Percentiles rank a stretch among this genome's conserved stretches.
phyloP scores from a whole-genome alignment of 37 sponge, comb jelly and placozoan genomes.

The Oopsacas minuta region DNA sequence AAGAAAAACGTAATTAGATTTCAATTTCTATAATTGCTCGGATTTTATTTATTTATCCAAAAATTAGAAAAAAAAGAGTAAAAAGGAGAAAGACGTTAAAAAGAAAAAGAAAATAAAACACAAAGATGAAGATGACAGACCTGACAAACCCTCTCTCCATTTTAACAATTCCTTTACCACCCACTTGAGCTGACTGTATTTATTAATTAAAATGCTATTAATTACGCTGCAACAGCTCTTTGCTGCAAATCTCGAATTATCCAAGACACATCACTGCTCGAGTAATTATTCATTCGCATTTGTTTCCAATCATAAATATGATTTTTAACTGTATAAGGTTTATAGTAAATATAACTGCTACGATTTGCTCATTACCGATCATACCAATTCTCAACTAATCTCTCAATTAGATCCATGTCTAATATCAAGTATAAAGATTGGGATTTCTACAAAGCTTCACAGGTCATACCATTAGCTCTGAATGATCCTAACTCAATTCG shows the following conservation, averaged over 20 bases:
- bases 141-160: not conserved
- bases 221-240: not conserved
- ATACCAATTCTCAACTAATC: no score
- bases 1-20: not conserved
- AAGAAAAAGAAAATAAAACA: conserved; percentile 2
- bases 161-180: not conserved
- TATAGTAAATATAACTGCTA: no score
- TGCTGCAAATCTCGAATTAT: not conserved
- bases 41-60: not conserved
- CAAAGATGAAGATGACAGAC: not conserved
- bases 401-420: not conserved
- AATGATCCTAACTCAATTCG: not conserved
- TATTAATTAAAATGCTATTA: not conserved
- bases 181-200: not conserved
- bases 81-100: not conserved
- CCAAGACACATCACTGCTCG: not conserved
- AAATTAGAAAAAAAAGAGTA: not conserved
- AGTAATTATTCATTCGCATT: no score
- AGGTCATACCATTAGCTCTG: not conserved
- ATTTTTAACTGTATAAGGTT: no score
- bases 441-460: conserved; percentile 2
- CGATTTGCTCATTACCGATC: no score
- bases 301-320: no score
- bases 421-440: not conserved
- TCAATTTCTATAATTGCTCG: no score